Conservation (phyloP, 2,888 invertebrate genomes). For the Acrobasis suavella region DNA sequence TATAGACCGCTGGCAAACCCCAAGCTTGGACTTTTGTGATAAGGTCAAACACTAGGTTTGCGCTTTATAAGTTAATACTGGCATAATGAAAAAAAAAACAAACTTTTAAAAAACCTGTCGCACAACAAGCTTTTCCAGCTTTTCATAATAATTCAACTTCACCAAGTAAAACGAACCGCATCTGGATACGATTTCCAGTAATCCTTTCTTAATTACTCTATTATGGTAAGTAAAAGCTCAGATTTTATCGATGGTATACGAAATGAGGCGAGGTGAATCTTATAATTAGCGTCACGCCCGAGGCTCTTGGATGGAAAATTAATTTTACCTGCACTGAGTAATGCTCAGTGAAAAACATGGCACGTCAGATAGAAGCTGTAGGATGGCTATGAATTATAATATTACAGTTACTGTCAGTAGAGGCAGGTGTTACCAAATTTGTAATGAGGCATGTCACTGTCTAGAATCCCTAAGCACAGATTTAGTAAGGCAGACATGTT, state of each 20-base stretch:
- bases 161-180: not conserved
- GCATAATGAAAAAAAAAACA: too few relatives aligned
- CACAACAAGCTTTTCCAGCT: too few relatives aligned
- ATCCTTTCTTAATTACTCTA: not conserved
- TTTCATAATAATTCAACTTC: not conserved
- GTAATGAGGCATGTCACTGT: too few relatives aligned
- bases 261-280: constrained; percentile 48
- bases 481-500: too few relatives aligned
- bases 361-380: constrained; percentile 17
- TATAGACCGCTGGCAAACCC: too few relatives aligned
- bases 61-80: too few relatives aligned
- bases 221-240: constrained; percentile 22
- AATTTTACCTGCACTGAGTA: constrained; percentile 47
- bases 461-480: too few relatives aligned
- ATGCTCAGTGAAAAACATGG: constrained; percentile 33
- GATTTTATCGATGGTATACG: constrained; percentile 39
- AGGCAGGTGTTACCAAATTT: too few relatives aligned
- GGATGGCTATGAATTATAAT: constrained; percentile 7
- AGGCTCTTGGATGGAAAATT: constrained; percentile 53
- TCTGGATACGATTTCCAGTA: constrained; percentile 1
- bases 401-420: too few relatives aligned
- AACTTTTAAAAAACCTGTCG: too few relatives aligned
- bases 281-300: constrained; percentile 50
- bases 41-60: too few relatives aligned
- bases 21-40: too few relatives aligned